Evolutionary conservation across 2,797 vertebrate species (phyloP).

Genomic region (Paramormyrops hopkinsi): DNA sequence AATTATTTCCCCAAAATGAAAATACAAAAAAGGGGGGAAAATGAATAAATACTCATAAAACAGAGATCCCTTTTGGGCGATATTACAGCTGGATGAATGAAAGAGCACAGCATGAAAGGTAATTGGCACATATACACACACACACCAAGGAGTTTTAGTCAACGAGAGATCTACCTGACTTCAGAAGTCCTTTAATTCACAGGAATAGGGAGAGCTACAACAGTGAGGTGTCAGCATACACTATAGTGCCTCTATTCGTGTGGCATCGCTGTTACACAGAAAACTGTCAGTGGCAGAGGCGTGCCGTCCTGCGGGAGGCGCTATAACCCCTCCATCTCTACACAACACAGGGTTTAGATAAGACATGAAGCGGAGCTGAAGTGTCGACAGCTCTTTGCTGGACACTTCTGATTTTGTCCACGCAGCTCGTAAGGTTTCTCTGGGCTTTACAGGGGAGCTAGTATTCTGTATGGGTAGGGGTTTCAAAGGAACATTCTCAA

Average conservation of each 20-base stretch:
- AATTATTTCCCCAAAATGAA: not conserved
- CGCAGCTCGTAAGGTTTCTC: not conserved
- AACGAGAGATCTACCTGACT: slow-evolving; percentile 9
- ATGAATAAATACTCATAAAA: not conserved
- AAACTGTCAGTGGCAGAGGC: not conserved
- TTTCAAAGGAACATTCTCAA: not conserved
- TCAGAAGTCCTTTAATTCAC: slow-evolving; percentile 1
- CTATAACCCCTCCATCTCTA: not conserved
- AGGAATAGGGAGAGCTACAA: slow-evolving; percentile 11
- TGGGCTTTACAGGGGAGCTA: not conserved
- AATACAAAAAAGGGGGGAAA: not conserved
- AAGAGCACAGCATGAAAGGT: not conserved
- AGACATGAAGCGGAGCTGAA: not conserved
- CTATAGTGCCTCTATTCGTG: not conserved
- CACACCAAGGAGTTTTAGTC: slow-evolving; percentile 5
- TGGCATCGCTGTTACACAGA: not conserved
- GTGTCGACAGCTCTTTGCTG: not conserved
- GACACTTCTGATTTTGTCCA: not conserved
- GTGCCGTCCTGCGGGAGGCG: too few relatives aligned
- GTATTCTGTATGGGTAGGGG: not conserved
- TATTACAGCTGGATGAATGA: not conserved
- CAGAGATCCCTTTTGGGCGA: not conserved
- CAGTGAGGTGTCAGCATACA: not conserved
- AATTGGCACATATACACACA: slow-evolving; percentile 16
- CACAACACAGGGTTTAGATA: not conserved